Conservation (phyloP, 2,888 invertebrate genomes). For the Eupithecia centaureata region DNA sequence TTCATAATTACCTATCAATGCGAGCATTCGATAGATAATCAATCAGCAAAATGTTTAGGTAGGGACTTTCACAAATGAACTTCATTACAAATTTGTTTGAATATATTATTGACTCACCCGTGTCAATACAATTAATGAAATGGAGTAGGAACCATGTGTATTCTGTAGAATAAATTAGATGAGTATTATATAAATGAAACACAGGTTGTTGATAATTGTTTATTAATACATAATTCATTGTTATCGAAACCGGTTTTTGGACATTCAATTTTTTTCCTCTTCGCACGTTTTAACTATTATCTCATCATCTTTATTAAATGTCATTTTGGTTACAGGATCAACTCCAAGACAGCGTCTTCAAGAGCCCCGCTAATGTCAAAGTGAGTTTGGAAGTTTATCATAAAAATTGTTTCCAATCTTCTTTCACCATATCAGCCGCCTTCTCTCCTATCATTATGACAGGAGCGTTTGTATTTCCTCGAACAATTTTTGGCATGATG, state of each 20-base stretch:
- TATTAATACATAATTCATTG: background rate
- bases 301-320: background rate
- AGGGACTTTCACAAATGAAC: conserved; percentile 16
- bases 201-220: background rate
- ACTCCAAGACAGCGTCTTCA: background rate
- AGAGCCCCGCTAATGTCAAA: background rate
- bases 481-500: conserved; percentile 91
- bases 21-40: background rate
- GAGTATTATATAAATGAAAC: conserved; percentile 9
- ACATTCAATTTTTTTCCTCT: background rate
- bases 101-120: conserved; percentile 10
- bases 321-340: background rate
- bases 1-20: background rate
- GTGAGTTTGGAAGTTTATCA: background rate
- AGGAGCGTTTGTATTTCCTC: conserved; percentile 92
- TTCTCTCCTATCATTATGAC: conserved; percentile 92
- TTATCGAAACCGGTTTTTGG: background rate
- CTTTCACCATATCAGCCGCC: conserved; percentile 67
- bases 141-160: conserved; percentile 4
- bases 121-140: conserved; percentile 6
- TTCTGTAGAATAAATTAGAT: conserved; percentile 11
- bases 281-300: background rate
- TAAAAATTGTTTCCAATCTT: conserved; percentile 60
- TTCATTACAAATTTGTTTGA: conserved; percentile 3
- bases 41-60: conserved; percentile 5